Percentiles rank a stretch among this genome's conserved stretches.
Conservation (phyloP, 2,888 invertebrate genomes). For the Orchesellides sinensis region DNA sequence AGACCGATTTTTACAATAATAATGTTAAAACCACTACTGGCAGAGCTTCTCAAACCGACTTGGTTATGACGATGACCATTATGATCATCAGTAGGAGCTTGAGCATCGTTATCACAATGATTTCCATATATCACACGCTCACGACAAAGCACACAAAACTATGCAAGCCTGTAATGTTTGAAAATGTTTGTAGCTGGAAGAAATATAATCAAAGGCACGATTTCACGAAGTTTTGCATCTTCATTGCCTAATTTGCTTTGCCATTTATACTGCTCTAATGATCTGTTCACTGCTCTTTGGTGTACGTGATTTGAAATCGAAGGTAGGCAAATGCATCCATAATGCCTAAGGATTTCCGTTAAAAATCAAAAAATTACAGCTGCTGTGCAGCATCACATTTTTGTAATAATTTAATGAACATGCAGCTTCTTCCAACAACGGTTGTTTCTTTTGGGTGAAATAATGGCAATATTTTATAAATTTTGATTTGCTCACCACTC, state of each 20-base stretch:
- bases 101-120: conserved; percentile 31
- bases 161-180: neutral
- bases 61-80: too few relatives aligned
- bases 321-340: conserved; percentile 34
- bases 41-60: too few relatives aligned
- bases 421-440: conserved; percentile 12
- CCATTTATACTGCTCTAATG: conserved; percentile 39
- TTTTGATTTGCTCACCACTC: conserved; percentile 4
- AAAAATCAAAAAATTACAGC: neutral
- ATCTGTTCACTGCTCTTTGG: conserved; percentile 20
- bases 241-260: conserved; percentile 52
- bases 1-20: too few relatives aligned
- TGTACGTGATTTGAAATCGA: conserved; percentile 47
- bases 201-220: conserved; percentile 61
- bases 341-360: neutral
- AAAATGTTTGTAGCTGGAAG: too few relatives aligned
- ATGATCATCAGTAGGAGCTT: too few relatives aligned
- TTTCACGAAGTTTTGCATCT: conserved; percentile 46
- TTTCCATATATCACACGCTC: conserved; percentile 46
- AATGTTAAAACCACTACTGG: too few relatives aligned
- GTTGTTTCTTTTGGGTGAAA: neutral
- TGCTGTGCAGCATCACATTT: too few relatives aligned
- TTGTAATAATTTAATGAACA: neutral
- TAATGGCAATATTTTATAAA: conserved; percentile 27
- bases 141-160: conserved; percentile 24